phyloP scores from a whole-genome alignment of 1,140 invertebrate species.

The Dryas iulia region DNA sequence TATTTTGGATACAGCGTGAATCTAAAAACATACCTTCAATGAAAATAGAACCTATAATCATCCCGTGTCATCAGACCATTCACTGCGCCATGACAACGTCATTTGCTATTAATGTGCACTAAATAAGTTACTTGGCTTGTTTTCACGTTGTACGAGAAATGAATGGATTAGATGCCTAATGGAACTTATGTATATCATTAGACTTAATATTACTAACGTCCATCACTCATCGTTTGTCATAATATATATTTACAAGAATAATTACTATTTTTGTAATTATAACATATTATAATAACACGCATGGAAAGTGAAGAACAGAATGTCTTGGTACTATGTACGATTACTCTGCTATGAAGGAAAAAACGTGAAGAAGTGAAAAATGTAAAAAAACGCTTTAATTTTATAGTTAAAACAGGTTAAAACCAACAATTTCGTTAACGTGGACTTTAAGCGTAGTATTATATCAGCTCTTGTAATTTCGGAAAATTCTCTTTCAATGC shows the following conservation, averaged over 20 bases:
- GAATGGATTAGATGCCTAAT: neutral
- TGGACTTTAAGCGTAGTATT: too few relatives aligned
- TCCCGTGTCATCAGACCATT: neutral
- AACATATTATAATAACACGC: too few relatives aligned
- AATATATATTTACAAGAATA: neutral
- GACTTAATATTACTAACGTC: neutral
- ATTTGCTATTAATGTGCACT: neutral
- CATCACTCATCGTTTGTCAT: neutral
- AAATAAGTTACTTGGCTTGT: neutral
- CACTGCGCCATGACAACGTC: neutral
- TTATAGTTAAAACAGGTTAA: too few relatives aligned
- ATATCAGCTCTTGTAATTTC: too few relatives aligned
- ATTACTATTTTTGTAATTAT: neutral
- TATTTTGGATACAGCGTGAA: too few relatives aligned
- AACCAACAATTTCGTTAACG: too few relatives aligned
- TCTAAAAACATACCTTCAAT: neutral
- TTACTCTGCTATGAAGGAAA: too few relatives aligned
- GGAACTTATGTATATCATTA: constrained; percentile 2
- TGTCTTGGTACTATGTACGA: too few relatives aligned
- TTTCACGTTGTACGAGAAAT: neutral
- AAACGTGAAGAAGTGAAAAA: too few relatives aligned
- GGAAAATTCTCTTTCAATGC: too few relatives aligned
- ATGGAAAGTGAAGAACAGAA: too few relatives aligned
- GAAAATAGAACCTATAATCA: neutral
- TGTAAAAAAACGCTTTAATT: too few relatives aligned